Conservation (phyloP, 2,888 invertebrate species). For the Osmoderma eremita region DNA sequence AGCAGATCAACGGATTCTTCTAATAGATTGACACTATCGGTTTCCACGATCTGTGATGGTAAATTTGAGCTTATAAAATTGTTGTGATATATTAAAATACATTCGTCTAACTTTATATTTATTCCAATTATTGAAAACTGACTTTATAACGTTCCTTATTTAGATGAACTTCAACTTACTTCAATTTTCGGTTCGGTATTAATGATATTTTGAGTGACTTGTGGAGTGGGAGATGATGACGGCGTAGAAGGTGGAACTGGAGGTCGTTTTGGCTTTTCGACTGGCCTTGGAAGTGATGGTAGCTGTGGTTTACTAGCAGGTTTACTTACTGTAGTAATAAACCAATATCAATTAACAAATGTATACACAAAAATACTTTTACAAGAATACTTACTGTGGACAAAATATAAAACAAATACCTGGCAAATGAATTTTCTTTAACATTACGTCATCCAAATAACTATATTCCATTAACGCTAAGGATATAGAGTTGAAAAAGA, state of each 20-base stretch:
- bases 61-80: no score
- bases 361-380: no score
- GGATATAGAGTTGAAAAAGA: no score
- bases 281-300: conserved; percentile 48
- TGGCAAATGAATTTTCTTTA: no score
- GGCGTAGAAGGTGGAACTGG: conserved; percentile 46
- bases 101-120: no score
- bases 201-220: conserved; percentile 41
- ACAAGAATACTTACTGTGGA: no score
- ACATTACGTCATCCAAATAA: no score
- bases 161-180: conserved; percentile 41
- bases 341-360: no score
- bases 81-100: no score
- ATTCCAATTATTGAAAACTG: no score
- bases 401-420: no score
- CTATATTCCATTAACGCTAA: no score
- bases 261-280: conserved; percentile 61
- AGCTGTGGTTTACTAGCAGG: conserved; percentile 50
- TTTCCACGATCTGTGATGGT: conserved; percentile 22
- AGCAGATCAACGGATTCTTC: conserved; percentile 71
- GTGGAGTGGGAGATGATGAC: conserved; percentile 49
- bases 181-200: conserved; percentile 33
- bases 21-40: conserved; percentile 40
- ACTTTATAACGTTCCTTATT: conserved; percentile 20
- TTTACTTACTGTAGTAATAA: conserved; percentile 62